Evolutionary conservation across 2,113 vertebrate genomes (phyloP), one percentile per base, ranked within the genome.

Genomic region (Leptobrachium leishanense): DNA sequence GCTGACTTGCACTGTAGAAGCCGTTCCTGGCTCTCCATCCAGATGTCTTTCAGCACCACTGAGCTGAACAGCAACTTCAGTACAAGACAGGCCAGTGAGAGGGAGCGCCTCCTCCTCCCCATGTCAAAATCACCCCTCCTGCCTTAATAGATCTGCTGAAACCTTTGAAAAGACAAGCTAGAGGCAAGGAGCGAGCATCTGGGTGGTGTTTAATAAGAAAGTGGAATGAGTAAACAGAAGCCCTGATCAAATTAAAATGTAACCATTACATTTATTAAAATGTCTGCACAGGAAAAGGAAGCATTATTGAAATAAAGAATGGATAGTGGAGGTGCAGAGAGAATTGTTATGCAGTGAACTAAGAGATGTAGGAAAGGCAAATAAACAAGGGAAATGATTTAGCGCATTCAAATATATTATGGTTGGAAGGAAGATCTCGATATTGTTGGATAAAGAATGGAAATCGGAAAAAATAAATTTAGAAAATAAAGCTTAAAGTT

Each of bases 41-140:
- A 73, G 70, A 80, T 80, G 77, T 80, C 70, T 80, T 80, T 80
- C 77, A 80, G 77, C 77, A 80, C 77, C 71, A 74, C 62, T 80
- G 77, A 80, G 71, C 70, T 74, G 70, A 74, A 80, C 70, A 74
- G 77, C 64, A 31, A 31, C 77, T 55, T 80, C 50, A 73, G 50
- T 53, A 53, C 71, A 73, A 57, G 55, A 20, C 70, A 72, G 74
- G 63, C 50, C 44, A 79, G 55, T 66, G 42, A 44, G 40, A 54
- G 59, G 64, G 46, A 6, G 43, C 43, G 50, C n/a, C 54, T 20
- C 57, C 62, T 31, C 20, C 10, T 46, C n/a, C 54, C 46, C 46
- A 8, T 42, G n/a, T 40, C 39, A 43, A 13, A 31, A 6, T 31
- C 44, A 46, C 31, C 39, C 62, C 62, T 59, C 63, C 63, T 57